phyloP scores from a whole-genome alignment of 1,140 invertebrate genomes.

The Augochlora pura region DNA sequence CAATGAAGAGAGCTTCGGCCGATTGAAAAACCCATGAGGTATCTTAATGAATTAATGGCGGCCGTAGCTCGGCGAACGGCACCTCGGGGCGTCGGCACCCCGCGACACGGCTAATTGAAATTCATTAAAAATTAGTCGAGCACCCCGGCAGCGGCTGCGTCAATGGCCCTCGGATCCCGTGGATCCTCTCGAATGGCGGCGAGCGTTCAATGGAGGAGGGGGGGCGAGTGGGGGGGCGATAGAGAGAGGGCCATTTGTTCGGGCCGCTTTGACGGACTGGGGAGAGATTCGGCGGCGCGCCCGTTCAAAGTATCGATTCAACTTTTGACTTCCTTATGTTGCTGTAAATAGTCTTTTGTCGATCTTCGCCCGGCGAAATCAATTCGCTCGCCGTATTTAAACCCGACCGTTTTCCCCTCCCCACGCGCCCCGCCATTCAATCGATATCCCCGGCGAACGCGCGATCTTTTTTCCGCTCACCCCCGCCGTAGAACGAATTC shows the following conservation, averaged over 20 bases:
- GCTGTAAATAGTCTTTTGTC: constrained; percentile 22
- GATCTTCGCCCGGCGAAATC: neutral
- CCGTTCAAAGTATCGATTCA: constrained; percentile 21
- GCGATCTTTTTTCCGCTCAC: neutral
- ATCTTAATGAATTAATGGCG: constrained; percentile 27
- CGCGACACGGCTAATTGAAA: constrained; percentile 32
- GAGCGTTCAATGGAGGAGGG: too few relatives aligned
- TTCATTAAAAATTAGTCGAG: constrained; percentile 14
- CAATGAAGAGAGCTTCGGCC: constrained; percentile 43
- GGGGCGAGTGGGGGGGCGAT: too few relatives aligned
- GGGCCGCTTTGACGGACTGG: neutral
- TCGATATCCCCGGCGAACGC: neutral
- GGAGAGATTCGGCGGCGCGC: neutral
- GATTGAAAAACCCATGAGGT: constrained; percentile 21
- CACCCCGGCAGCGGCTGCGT: constrained; percentile 4
- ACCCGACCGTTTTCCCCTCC: constrained; percentile 2
- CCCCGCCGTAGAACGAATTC: neutral
- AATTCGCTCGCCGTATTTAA: constrained; percentile 19
- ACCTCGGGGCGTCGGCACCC: too few relatives aligned
- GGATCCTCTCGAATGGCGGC: constrained; percentile 9
- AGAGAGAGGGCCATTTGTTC: constrained; percentile 9
- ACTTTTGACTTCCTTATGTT: neutral
- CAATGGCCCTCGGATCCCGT: constrained; percentile 22
- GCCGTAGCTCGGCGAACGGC: too few relatives aligned
- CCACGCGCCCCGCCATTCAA: neutral